phyloP scores from a whole-genome alignment of 1,140 invertebrate genomes.

The Bursaphelenchus mucronatus region DNA sequence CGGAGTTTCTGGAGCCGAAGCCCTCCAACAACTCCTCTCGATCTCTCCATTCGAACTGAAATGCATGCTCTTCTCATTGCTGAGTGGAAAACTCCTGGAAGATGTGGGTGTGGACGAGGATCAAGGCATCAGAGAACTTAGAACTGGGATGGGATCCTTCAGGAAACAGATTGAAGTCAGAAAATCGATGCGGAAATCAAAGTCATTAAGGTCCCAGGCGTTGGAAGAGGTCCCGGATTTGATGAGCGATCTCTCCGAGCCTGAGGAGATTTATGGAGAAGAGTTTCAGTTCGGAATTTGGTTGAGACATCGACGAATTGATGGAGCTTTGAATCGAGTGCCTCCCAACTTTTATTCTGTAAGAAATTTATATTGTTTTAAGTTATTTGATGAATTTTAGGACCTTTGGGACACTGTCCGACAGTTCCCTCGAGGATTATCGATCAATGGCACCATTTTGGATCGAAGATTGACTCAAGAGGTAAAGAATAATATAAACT shows the following conservation, averaged over 20 bases:
- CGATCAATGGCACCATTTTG: constrained; percentile 52
- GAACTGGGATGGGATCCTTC: constrained; percentile 59
- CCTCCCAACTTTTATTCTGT: constrained; percentile 90
- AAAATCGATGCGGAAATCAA: constrained; percentile 64
- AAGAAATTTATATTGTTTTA: constrained; percentile 63
- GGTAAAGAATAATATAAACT: constrained; percentile 31
- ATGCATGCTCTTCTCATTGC: constrained; percentile 53
- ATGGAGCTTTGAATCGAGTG: constrained; percentile 93
- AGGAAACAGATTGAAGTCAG: constrained; percentile 59
- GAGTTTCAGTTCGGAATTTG: constrained; percentile 84
- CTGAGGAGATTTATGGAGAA: constrained; percentile 61
- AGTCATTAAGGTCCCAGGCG: constrained; percentile 18
- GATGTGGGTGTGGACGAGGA: constrained; percentile 45
- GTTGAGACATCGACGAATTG: constrained; percentile 82
- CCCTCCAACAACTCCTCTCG: constrained; percentile 46
- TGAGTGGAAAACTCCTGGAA: constrained; percentile 56
- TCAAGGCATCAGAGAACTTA: constrained; percentile 44
- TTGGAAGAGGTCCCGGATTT: constrained; percentile 24
- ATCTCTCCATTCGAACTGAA: constrained; percentile 60
- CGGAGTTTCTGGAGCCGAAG: constrained; percentile 43
- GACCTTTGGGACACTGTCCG: constrained; percentile 61
- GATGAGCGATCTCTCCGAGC: constrained; percentile 42
- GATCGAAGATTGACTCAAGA: constrained; percentile 56
- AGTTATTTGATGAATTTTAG: constrained; percentile 33
- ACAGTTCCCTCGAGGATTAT: constrained; percentile 55